A percentile compares a stretch with the other conserved stretches of the same genome.
These are phyloP conservation scores for Asbolus verrucosus DNA, from an alignment of 1,140 invertebrate genomes.

Conservation along the genomic window DNA sequence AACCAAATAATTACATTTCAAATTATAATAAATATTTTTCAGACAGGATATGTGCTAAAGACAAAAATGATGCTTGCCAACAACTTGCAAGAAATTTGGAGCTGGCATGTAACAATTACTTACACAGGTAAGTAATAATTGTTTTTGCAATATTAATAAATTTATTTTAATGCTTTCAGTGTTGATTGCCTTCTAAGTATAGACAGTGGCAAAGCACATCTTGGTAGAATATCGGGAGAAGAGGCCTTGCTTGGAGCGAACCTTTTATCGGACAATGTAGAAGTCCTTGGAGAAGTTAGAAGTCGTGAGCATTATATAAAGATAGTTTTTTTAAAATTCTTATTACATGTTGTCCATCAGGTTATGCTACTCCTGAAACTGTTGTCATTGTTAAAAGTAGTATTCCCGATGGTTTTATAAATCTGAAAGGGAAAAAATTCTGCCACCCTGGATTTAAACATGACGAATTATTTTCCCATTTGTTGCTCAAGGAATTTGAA, in stretches of 20 bases:
- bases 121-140: conserved; percentile 11
- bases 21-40: no score
- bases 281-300: conserved; percentile 49
- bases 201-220: conserved; percentile 45
- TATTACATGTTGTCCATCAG: conserved; percentile 62
- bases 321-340: conserved; percentile 15
- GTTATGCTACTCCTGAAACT: conserved; percentile 69
- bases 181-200: conserved; percentile 55
- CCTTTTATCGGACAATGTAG: conserved; percentile 41
- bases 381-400: conserved; percentile 69
- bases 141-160: neutral
- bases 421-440: conserved; percentile 67
- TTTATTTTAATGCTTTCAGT: conserved; percentile 44
- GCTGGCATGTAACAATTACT: neutral
- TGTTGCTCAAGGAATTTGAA: conserved; percentile 72
- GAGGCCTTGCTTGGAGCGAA: conserved; percentile 52
- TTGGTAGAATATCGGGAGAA: conserved; percentile 52
- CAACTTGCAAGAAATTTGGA: conserved; percentile 43
- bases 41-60: no score
- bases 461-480: conserved; percentile 69
- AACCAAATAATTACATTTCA: no score
- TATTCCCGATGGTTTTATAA: conserved; percentile 63
- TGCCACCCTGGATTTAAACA: conserved; percentile 74
- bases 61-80: conserved; percentile 46
- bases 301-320: conserved; percentile 37